Evolutionary conservation across 2,113 vertebrate genomes (phyloP).

Genomic region (Cyanoderma ruficeps): DNA sequence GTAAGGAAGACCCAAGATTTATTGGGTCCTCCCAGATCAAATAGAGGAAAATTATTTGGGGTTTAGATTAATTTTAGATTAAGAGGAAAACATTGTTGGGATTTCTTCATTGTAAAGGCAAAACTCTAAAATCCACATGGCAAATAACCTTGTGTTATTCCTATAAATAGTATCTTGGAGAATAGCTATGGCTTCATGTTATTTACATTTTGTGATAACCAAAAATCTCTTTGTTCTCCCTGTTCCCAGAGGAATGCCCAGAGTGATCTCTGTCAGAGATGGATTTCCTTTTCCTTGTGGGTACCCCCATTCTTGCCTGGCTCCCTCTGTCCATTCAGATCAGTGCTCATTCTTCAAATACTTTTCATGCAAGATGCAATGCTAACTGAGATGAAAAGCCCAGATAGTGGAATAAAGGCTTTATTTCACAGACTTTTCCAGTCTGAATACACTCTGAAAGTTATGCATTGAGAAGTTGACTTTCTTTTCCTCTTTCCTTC

Average conservation of each 20-base stretch:
- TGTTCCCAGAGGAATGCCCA: accelerated
- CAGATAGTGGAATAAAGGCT: background rate
- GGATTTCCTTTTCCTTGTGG: background rate
- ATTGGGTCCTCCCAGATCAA: background rate
- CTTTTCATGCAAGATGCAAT: background rate
- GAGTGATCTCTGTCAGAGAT: background rate
- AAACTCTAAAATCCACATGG: background rate
- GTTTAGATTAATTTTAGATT: no score
- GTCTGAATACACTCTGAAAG: background rate
- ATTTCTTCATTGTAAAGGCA: background rate
- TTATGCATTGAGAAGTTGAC: background rate
- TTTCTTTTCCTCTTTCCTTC: background rate
- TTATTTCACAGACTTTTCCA: background rate
- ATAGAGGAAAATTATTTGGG: background rate
- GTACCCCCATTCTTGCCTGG: accelerated
- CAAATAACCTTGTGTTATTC: background rate
- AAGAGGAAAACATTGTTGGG: background rate
- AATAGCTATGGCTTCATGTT: background rate
- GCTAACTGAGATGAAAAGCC: background rate
- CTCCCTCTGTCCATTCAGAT: background rate
- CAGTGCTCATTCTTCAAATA: background rate
- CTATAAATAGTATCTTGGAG: background rate
- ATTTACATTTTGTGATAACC: background rate
- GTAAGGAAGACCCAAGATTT: background rate
- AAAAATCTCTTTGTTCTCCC: background rate